Evolutionary conservation across 2,797 vertebrate species (phyloP).

Genomic region (Scolopax bukidnonensis): DNA sequence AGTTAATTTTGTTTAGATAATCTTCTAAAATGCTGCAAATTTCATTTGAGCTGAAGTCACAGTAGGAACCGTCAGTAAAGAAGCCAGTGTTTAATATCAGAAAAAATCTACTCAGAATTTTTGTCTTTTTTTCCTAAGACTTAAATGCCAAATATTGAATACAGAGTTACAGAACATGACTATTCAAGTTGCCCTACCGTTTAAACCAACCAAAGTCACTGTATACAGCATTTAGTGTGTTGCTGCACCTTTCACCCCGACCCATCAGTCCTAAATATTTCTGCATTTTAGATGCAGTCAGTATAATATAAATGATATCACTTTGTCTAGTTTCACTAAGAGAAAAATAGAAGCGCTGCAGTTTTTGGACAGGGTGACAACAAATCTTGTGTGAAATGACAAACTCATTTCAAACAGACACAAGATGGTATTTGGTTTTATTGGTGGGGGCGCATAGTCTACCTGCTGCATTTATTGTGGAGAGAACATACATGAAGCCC

Average conservation of each 20-base stretch:
- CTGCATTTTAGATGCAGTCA: background rate
- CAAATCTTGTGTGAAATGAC: background rate
- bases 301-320: background rate
- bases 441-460: background rate
- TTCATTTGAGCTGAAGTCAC: background rate
- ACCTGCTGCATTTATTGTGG: background rate
- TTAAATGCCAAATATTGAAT: conserved; percentile 21
- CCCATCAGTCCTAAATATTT: conserved; percentile 10
- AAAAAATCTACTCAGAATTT: background rate
- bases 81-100: background rate
- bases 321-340: conserved; percentile 2
- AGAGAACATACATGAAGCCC: background rate
- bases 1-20: background rate
- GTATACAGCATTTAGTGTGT: background rate
- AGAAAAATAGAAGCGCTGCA: background rate
- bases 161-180: background rate
- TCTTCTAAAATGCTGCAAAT: background rate
- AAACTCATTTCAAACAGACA: background rate
- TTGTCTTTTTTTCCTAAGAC: conserved; percentile 1
- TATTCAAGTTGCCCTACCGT: conserved; percentile 5
- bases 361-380: conserved; percentile 19
- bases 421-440: background rate
- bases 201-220: conserved; percentile 34
- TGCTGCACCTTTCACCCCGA: background rate
- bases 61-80: background rate